Base-by-base conservation (phyloP, 2,113 vertebrate species). In the Ameiurus melas region DNA sequence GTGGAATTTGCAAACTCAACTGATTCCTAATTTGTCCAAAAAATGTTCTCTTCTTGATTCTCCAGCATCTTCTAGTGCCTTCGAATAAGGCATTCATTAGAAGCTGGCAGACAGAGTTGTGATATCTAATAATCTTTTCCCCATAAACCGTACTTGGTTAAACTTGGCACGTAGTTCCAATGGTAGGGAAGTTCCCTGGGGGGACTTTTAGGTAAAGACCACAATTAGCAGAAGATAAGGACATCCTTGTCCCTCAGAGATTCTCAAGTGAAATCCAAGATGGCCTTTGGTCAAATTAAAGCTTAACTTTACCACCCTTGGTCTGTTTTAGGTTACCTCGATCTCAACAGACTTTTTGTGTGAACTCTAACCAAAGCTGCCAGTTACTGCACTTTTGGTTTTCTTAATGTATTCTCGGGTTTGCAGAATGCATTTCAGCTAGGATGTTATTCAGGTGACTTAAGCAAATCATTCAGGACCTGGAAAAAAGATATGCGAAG, bases 161-260 rank as follows among this genome's bases (percentile, higher is more conserved):
- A 82, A 87, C 30, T 80, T 55, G 62, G 70, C 71, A 80, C 20
- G 25, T 60, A 87, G 90, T 91, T 91, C 77, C 86, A 78, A 84
- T 39, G 68, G 84, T 77, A 84, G 78, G 88, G 92, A 89, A 92
- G 89, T 93, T 92, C 93, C 92, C 92, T 78, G n/a, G 1, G 71
- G 85, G 91, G 89, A 88, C 91, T 93, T 92, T 94, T 92, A 94
- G 93, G 93, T 94, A 91, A 95, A 90, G 91, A 92, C 89, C 89
- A 88, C 94, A 93, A 94, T 95, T 94, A 93, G 60, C 91, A 89
- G 85, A 83, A 89, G 92, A 95, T 93, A 95, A 94, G 94, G 93
- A 92, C 91, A 89, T 71, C 83, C 90, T 91, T 93, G 92, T 95
- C 92, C 93, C 86, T 86, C 36, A 85, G 70, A 87, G 87, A 92